A percentile compares a stretch with the other conserved stretches of the same genome.
phyloP scores from a whole-genome alignment of 2,888 invertebrate species.

The Drosophila colorata region DNA sequence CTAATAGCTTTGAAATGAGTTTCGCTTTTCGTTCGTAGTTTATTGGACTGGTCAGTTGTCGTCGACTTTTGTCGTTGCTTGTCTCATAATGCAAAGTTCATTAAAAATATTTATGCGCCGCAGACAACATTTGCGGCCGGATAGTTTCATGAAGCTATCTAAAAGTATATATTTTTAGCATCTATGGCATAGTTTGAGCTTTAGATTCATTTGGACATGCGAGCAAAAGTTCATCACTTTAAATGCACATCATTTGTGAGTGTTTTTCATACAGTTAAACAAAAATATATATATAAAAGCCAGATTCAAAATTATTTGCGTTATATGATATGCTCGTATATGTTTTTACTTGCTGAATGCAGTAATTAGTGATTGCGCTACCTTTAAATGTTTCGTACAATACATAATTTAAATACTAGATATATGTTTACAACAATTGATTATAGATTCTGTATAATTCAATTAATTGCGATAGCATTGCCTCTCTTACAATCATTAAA shows the following conservation, averaged over 20 bases:
- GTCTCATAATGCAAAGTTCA: conserved; percentile 48
- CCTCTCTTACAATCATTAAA: too few relatives aligned
- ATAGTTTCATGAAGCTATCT: conserved; percentile 25
- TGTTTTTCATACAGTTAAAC: too few relatives aligned
- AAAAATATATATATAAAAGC: too few relatives aligned
- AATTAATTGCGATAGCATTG: too few relatives aligned
- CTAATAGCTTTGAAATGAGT: conserved; percentile 79
- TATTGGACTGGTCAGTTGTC: conserved; percentile 32
- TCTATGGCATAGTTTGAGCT: background rate
- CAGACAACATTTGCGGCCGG: conserved; percentile 51
- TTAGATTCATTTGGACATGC: background rate
- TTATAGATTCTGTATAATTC: too few relatives aligned
- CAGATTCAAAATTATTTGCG: too few relatives aligned
- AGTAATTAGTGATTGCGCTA: too few relatives aligned
- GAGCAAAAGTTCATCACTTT: background rate
- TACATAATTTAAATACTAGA: background rate
- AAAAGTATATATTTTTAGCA: conserved; percentile 12
- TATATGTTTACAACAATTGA: background rate
- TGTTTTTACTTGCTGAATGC: too few relatives aligned
- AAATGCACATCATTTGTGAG: too few relatives aligned
- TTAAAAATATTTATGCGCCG: conserved; percentile 41
- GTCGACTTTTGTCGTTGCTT: conserved; percentile 4
- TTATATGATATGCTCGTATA: too few relatives aligned
- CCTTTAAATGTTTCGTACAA: too few relatives aligned
- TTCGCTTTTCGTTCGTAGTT: conserved; percentile 59